Evolutionary conservation across 2,797 vertebrate species (phyloP), one percentile per base, ranked within the genome.

Genomic region (Poeciliopsis infans): DNA sequence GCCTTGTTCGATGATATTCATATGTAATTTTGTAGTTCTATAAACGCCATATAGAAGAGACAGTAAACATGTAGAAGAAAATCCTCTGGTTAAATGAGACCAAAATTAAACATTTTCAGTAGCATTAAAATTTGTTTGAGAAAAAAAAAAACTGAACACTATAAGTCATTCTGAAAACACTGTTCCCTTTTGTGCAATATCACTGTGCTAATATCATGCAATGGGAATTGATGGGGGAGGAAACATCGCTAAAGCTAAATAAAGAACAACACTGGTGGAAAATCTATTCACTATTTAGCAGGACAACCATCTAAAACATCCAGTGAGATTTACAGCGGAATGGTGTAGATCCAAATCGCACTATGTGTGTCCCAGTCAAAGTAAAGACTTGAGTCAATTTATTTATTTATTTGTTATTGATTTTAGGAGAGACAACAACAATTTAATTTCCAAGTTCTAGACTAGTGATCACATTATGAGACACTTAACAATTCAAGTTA

Each of bases 401-500:
- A 33, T 23, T 23, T 23, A 10, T 4, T 39, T 23, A 25, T 66
- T 39, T 66, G 33, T 11, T 23, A 39, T 66, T 23, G 18, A 66
- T 39, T 2, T 39, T 23, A 39, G 18, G 33, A 7, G 28, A 68
- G 36, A 1, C 18, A 2, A 23, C 7, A 39, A 0, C 28, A 43
- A 64, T 77, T 76, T 20, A 23, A 64, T 77, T 51, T 18, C 10
- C 1, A 81, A 73, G 2, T 53, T 71, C 15, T 12, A 45, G 36
- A 36, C 77, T 10, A 20, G 31, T 47, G 12, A 83, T 55, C 39
- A 15, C 8, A 68, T 49, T 10, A 5, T 51, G 74, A 84, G 33
- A 46, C 43, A 33, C 49, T 77, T 69, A 43, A 80, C 57, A 75
- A 39, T 36, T 75, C 36, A 77, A 68, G 41, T 15, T 33, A n/a